Conservation (phyloP, 2,888 invertebrate species). For the Cerceris ruficornis region DNA sequence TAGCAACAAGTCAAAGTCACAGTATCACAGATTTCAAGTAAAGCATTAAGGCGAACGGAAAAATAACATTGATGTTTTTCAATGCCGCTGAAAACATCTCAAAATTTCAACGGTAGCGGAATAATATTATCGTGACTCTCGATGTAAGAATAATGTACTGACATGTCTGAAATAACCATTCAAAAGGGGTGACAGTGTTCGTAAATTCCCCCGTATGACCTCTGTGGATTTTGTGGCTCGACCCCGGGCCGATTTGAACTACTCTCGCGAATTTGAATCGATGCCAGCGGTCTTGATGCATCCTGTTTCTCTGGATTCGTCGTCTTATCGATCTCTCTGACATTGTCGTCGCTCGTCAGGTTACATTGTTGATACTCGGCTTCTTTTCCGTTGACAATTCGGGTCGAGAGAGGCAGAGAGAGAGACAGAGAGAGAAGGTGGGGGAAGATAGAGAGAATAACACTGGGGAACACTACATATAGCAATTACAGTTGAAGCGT, state of each 20-base stretch:
- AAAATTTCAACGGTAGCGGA: neutral
- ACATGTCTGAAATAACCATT: neutral
- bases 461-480: neutral
- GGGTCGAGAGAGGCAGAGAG: neutral
- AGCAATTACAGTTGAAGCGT: too few species aligned
- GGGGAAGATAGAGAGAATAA: neutral
- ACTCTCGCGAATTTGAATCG: constrained; percentile 23
- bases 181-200: neutral
- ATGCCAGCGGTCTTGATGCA: constrained; percentile 21
- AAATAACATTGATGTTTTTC: neutral
- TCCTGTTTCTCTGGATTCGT: constrained; percentile 7
- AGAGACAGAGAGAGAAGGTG: neutral
- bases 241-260: constrained; percentile 15
- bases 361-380: constrained; percentile 4
- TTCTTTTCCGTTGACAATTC: neutral
- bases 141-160: neutral
- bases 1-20: too few species aligned
- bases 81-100: neutral
- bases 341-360: constrained; percentile 1
- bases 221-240: neutral
- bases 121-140: constrained; percentile 3
- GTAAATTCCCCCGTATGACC: constrained; percentile 9
- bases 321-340: constrained; percentile 19
- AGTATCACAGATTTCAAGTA: too few species aligned
- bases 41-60: neutral